Evolutionary conservation across 2,888 invertebrate species (phyloP), one percentile per base, ranked within the genome.

Genomic region (Epinotia bilunana): DNA sequence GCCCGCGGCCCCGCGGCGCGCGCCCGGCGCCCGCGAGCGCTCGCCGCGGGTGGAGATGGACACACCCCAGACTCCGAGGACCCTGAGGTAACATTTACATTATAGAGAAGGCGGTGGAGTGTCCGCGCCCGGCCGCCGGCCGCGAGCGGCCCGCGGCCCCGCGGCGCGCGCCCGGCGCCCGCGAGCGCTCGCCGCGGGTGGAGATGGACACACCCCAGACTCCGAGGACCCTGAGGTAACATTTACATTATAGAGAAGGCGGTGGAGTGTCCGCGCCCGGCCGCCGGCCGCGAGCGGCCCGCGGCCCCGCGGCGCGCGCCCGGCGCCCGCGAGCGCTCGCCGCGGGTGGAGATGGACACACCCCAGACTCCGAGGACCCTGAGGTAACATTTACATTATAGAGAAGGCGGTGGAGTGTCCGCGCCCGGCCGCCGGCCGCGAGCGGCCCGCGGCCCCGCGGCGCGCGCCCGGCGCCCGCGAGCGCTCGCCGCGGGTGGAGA

Each of bases 121-220:
- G 89, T 0, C 88, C 91, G 0, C 84, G 83, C 16, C 79, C n/a
- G n/a, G n/a, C n/a, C n/a, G n/a, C n/a, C n/a, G n/a, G n/a, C n/a
- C n/a, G n/a, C n/a, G n/a, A n/a, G n/a, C n/a, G n/a, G n/a, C n/a
- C n/a, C n/a, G n/a, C n/a, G n/a, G n/a, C n/a, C n/a, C n/a, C n/a
- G n/a, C n/a, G n/a, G n/a, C n/a, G n/a, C n/a, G n/a, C n/a, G n/a
- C n/a, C n/a, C n/a, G n/a, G n/a, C n/a, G n/a, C n/a, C n/a, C n/a
- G n/a, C n/a, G n/a, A n/a, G n/a, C n/a, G 87, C 16, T 91, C 91
- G 4, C 91, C 93, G 1, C 91, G 92, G 77, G 80, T 90, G 1
- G 90, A 91, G 76, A 71, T 81, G 5, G 77, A 78, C 1, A 76
- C 79, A 49, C 74, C 79, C 0, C 69, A 78, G n/a, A 89, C 87